These are phyloP conservation scores for Axis porcinus DNA, from an alignment of 2,113 vertebrate species.

Conservation along the genomic window DNA sequence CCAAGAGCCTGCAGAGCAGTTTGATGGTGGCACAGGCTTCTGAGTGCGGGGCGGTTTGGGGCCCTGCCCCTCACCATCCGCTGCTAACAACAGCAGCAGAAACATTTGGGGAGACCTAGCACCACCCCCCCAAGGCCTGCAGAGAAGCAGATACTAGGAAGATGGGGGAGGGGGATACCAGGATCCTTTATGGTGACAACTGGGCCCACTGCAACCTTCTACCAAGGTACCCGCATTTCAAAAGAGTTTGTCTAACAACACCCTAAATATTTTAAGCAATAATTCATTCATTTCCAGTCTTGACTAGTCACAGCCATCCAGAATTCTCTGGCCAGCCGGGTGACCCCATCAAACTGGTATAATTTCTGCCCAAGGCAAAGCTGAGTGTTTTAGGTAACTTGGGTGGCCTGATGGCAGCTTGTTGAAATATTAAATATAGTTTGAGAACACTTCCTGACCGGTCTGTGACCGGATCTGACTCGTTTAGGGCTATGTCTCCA, in stretches of 20 bases:
- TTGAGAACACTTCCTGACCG: not conserved
- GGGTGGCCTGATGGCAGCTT: slow-evolving; percentile 42
- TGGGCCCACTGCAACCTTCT: not conserved
- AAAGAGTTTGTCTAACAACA: not conserved
- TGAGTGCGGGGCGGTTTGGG: not conserved
- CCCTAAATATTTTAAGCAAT: not conserved
- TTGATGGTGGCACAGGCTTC: accelerated
- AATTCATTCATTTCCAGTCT: not conserved
- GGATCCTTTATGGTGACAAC: not conserved
- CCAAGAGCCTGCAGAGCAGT: accelerated
- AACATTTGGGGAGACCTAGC: not conserved
- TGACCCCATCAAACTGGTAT: not conserved
- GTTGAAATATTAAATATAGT: slow-evolving; percentile 52
- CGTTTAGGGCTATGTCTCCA: not conserved
- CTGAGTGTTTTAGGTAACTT: slow-evolving; percentile 37
- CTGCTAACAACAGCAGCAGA: not conserved
- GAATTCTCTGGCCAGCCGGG: not conserved
- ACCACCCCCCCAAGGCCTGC: not conserved
- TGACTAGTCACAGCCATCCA: not conserved
- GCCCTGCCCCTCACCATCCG: not conserved
- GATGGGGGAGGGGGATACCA: not conserved
- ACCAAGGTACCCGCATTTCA: not conserved
- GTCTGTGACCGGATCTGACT: slow-evolving; percentile 29
- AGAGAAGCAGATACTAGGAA: not conserved
- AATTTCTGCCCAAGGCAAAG: not conserved